phyloP scores from a whole-genome alignment of 2,888 invertebrate genomes.

The Clepsis dumicolana region DNA sequence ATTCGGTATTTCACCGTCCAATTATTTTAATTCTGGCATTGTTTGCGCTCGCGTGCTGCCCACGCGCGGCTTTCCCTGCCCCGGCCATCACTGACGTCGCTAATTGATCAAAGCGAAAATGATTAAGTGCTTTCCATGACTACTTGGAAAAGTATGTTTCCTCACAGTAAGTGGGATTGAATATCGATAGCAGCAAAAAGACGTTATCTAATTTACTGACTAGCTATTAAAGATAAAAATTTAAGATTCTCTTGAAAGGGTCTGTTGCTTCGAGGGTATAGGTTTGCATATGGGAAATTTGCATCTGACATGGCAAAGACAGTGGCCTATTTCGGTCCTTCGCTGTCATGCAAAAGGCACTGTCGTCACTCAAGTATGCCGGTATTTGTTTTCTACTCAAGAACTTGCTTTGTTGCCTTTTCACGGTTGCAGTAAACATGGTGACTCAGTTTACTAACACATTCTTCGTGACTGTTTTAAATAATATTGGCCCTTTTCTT shows the following conservation, averaged over 20 bases:
- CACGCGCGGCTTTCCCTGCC: constrained; percentile 25
- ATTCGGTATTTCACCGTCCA: constrained; percentile 20
- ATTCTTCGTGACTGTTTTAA: neutral
- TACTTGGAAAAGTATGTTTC: neutral
- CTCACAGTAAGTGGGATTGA: neutral
- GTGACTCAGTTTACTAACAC: neutral
- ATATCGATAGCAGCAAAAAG: neutral
- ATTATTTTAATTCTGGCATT: constrained; percentile 24
- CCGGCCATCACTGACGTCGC: constrained; percentile 9
- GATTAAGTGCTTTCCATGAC: neutral
- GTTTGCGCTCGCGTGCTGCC: constrained; percentile 26
- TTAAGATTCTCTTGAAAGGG: no score
- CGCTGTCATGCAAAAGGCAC: neutral
- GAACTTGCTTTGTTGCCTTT: neutral
- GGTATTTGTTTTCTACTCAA: neutral
- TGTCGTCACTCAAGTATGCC: neutral
- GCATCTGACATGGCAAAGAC: neutral
- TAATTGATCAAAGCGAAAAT: constrained; percentile 3
- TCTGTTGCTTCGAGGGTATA: neutral
- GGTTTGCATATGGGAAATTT: neutral
- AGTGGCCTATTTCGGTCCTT: neutral
- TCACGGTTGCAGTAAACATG: neutral
- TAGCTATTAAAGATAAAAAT: no score
- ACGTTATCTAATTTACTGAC: neutral
- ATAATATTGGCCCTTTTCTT: neutral